Conservation (phyloP, 2,888 invertebrate genomes). For the Cancer borealis region DNA sequence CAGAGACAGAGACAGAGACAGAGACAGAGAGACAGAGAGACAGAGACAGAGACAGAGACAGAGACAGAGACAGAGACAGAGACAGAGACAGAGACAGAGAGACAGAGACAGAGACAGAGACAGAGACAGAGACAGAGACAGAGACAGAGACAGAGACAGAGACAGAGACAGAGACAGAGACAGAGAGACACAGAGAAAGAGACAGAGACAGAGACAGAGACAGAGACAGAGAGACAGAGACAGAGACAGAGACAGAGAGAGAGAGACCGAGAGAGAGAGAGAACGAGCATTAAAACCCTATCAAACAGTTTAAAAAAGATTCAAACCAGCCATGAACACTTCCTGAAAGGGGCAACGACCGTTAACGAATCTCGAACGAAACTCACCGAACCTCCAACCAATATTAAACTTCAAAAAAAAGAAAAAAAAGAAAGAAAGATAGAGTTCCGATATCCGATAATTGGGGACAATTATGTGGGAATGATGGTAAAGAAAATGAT, state of each 20-base stretch:
- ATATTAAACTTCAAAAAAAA: not conserved
- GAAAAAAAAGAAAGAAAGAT: not conserved
- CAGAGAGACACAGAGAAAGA: not conserved
- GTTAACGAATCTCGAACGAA: too few species aligned
- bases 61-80: not conserved
- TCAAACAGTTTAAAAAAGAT: too few species aligned
- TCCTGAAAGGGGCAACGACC: too few species aligned
- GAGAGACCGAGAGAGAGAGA: conserved; percentile 3
- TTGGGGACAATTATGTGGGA: too few species aligned
- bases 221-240: not conserved
- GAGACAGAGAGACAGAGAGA: not conserved
- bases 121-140: conserved; percentile 15
- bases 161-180: conserved; percentile 47
- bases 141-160: not conserved
- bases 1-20: not conserved
- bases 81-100: conserved; percentile 23
- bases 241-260: conserved; percentile 48
- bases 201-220: too few species aligned
- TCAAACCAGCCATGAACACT: too few species aligned
- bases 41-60: not conserved
- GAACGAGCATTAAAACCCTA: not conserved
- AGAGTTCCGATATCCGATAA: too few species aligned
- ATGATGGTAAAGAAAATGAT: too few species aligned
- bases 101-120: conserved; percentile 44
- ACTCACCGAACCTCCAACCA: not conserved